These are phyloP conservation scores for Anorthoa munda DNA, from an alignment of 2,888 invertebrate genomes.

Conservation along the genomic window DNA sequence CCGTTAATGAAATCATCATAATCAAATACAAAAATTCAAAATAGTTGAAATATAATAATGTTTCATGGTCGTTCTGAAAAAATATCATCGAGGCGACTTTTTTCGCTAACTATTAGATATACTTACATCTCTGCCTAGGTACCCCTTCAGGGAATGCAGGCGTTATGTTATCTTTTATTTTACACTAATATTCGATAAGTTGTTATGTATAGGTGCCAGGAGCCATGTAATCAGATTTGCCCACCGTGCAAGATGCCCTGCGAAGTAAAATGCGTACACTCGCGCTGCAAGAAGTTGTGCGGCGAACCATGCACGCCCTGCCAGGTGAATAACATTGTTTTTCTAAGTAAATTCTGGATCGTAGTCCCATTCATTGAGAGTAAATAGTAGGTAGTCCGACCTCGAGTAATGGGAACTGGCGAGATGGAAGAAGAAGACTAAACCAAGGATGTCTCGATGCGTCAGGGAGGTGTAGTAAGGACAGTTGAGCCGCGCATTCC, in stretches of 20 bases:
- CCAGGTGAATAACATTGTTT: conserved; percentile 67
- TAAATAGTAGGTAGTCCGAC: not conserved
- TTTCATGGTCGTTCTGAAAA: no score
- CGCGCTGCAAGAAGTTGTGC: conserved; percentile 88
- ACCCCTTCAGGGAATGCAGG: not conserved
- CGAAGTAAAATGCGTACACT: conserved; percentile 88
- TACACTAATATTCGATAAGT: not conserved
- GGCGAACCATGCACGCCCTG: conserved; percentile 90
- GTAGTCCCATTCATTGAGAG: not conserved
- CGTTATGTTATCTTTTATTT: not conserved
- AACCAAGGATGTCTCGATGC: no score
- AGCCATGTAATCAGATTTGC: conserved; percentile 90
- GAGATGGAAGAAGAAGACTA: no score
- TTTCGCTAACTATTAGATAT: no score
- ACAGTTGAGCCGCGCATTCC: no score
- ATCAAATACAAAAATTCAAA: no score
- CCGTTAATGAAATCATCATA: no score
- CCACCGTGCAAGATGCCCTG: conserved; percentile 90
- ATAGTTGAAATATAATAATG: no score
- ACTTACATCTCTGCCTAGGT: no score
- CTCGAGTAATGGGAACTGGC: no score
- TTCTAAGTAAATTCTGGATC: not conserved
- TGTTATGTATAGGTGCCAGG: conserved; percentile 82
- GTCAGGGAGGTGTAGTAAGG: no score
- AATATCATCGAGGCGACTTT: no score